These are phyloP conservation scores for zebrafish (Danio rerio) DNA, from an alignment of 2,113 vertebrate species.

Conservation along the genomic window DNA sequence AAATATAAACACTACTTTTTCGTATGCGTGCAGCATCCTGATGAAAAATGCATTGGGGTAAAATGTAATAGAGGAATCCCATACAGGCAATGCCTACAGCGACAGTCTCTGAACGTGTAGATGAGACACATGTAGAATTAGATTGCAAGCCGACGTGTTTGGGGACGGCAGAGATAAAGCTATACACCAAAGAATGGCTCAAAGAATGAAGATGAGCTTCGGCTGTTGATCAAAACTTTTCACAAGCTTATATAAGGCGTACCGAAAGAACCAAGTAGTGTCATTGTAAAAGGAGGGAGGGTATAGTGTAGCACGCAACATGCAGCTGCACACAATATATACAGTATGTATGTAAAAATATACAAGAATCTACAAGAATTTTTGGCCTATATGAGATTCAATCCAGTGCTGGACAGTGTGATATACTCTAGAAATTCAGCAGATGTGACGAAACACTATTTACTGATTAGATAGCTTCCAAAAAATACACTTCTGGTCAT, in stretches of 20 bases:
- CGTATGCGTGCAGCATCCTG: not conserved
- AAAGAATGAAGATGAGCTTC: not conserved
- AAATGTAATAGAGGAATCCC: not conserved
- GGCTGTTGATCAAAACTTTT: not conserved
- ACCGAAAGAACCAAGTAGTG: not conserved
- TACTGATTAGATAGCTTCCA: not conserved
- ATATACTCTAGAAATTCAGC: slow-evolving; percentile 13
- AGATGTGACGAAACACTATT: not conserved
- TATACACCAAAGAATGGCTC: slow-evolving; percentile 1
- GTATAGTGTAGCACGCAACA: not conserved
- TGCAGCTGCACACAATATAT: not conserved
- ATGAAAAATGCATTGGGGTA: not conserved
- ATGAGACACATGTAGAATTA: not conserved
- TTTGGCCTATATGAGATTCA: not conserved
- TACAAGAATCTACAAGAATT: not conserved
- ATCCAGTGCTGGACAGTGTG: not conserved
- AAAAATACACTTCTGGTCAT: not conserved
- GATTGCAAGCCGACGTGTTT: not conserved
- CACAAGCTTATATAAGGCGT: not conserved
- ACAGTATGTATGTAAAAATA: slow-evolving; percentile 17
- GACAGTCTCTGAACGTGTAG: not conserved
- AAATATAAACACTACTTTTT: not conserved
- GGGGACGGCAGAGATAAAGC: slow-evolving; percentile 6
- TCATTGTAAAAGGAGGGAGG: not conserved
- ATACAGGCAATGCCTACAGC: not conserved